Evolutionary conservation across 2,113 vertebrate species (phyloP), one percentile per base, ranked within the genome.

Genomic region (Addax nasomaculatus): DNA sequence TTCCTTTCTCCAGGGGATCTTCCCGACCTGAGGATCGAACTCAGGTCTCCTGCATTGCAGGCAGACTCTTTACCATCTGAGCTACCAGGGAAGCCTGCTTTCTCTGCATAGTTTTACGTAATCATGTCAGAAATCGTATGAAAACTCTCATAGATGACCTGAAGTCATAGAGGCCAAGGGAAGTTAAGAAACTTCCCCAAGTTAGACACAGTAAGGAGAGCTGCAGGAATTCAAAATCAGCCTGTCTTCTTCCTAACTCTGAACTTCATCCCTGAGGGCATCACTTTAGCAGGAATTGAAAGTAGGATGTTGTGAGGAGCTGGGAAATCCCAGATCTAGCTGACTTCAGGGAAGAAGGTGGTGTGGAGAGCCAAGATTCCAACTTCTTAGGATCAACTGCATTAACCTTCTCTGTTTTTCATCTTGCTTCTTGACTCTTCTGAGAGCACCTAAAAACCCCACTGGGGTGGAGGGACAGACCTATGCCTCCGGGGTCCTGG

Each of bases 391-490:
- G n/a, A 29, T 93, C 29, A 30, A 30, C 29, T 45, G 12, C 2
- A 29, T 23, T 7, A 33, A n/a, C 33, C 64, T 76, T 79, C 62
- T 67, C 23, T 70, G n/a, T 11, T 60, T 57, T 43, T 55, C 43
- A 30, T 60, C 76, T 93, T 55, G 67, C 12, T 10, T 57, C 39
- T 45, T 25, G 16, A 83, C 29, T 55, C 76, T 89, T 49, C 86
- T 27, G 4, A 3, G 14, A 16, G 10, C 3, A 10, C 10, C 84
- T 60, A 7, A 47, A 80, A 92, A 23, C 2, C 7, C 43, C 7
- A 8, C 86, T 85, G 1, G 88, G 94, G 96, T 96, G 85, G 45
- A 76, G 2, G 19, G 97, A 98, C 94, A 98, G 23, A 84, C 92
- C 49, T 70, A 0, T 84, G 96, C 87, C 86, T 96, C 97, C 58